phyloP scores from a whole-genome alignment of 2,113 vertebrate genomes.

The Etia nguti region DNA sequence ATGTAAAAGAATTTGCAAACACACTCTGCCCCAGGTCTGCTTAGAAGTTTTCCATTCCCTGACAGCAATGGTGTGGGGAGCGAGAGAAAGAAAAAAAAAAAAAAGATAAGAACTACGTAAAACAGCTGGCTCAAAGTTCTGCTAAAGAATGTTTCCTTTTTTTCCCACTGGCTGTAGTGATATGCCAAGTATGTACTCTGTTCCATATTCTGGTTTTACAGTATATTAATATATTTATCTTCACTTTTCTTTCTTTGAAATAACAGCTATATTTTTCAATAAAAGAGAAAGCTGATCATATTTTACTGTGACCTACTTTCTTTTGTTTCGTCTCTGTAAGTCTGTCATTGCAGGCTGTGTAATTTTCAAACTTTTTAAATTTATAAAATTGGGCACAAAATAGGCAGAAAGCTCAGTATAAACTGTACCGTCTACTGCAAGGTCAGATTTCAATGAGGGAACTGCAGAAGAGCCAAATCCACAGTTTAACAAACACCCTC shows the following conservation, averaged over 20 bases:
- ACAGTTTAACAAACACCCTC: neutral
- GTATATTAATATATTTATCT: conserved; percentile 70
- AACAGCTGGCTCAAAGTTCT: conserved; percentile 26
- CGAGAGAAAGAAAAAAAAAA: neutral
- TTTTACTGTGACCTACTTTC: conserved; percentile 11
- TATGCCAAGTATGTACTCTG: conserved; percentile 42
- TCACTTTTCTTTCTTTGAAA: conserved; percentile 59
- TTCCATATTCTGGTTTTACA: conserved; percentile 52
- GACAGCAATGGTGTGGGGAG: conserved; percentile 1
- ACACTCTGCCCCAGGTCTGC: conserved; percentile 11
- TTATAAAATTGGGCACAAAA: neutral
- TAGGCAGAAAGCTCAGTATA: neutral
- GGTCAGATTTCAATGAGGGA: neutral
- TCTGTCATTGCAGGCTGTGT: neutral
- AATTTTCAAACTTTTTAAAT: neutral
- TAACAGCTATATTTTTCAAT: conserved; percentile 79
- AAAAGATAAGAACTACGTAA: conserved; percentile 15
- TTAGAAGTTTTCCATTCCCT: neutral
- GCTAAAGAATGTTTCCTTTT: conserved; percentile 23
- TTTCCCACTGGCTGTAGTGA: conserved; percentile 2
- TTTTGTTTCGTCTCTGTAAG: neutral
- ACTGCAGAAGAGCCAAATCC: neutral
- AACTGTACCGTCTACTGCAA: neutral
- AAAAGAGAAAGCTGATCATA: conserved; percentile 72
- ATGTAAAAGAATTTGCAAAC: conserved; percentile 24